Conservation (phyloP, 2,113 vertebrate genomes). For the Silurus asotus region DNA sequence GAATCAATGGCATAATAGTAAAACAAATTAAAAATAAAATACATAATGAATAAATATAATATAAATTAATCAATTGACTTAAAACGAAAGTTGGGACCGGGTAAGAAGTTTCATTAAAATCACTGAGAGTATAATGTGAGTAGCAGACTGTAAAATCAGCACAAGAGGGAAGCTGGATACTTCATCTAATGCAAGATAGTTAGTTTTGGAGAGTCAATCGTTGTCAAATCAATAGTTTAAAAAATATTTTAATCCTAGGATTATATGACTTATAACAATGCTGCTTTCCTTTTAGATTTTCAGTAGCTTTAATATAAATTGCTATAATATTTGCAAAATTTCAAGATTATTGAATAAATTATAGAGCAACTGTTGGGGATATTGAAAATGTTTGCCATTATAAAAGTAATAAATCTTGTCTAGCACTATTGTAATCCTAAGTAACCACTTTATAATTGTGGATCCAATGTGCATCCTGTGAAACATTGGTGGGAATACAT, state of each 20-base stretch:
- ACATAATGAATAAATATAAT: no score
- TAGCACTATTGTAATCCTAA: not conserved
- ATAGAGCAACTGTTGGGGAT: not conserved
- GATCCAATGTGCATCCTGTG: not conserved
- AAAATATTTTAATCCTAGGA: not conserved
- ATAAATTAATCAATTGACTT: not conserved
- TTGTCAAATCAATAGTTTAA: not conserved
- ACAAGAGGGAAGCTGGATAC: not conserved
- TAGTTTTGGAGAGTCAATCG: not conserved
- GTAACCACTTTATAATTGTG: not conserved
- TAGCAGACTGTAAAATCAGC: not conserved
- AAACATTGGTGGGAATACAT: not conserved
- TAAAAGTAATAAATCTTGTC: not conserved
- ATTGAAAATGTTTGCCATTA: not conserved
- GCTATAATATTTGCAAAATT: not conserved
- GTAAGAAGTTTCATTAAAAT: slow-evolving; percentile 2
- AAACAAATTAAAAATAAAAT: no score
- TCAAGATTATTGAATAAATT: not conserved
- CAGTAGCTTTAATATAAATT: not conserved
- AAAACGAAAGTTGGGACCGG: not conserved
- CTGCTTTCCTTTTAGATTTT: not conserved
- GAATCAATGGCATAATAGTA: not conserved
- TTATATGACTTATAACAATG: not conserved
- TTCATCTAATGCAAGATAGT: not conserved
- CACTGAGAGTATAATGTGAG: not conserved